Base-by-base conservation (phyloP, 2,113 vertebrate genomes). In the Lepidothrix coronata region DNA sequence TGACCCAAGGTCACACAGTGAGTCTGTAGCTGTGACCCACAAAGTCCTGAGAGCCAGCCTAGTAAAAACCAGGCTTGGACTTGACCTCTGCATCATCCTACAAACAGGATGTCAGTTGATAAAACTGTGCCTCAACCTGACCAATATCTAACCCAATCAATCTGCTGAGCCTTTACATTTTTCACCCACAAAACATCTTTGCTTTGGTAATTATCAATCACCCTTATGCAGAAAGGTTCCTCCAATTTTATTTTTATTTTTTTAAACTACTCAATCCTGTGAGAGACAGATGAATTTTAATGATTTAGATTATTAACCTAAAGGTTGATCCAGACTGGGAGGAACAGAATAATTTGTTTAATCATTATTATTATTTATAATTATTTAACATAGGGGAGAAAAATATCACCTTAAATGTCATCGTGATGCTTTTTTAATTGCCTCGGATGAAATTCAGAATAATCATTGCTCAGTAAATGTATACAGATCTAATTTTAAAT, bases 351-450 rank as follows among this genome's bases (percentile, higher is more conserved):
- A 97, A 98, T 97, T 98, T 97, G 96, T 97, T 97, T 98, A 98
- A 98, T 98, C 97, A 98, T 98, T 98, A 98, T 97, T 97, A 98
- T 98, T 98, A 98, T 98, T 98, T 98, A 97, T 98, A 98, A 98
- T 98, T 98, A 98, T 98, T 98, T 98, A 98, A 98, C 96, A 96
- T 97, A 85, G 92, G 91, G 96, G 97, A 93, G 97, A 97, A 97
- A 98, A 98, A 98, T 98, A 98, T 98, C 98, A 98, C 97, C 98
- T 98, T 97, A 98, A 98, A 98, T 98, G 98, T 98, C 98, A 98
- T 91, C 97, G 85, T 94, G 97, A 96, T 97, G 97, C 95, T 97
- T 97, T 90, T 98, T 97, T 98, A 98, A 98, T 98, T 98, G 97
- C 98, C 95, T 97, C 94, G 46, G 96, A 98, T 98, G 97, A 98